phyloP scores from a whole-genome alignment of 2,113 vertebrate species.

The Tetrao urogallus region DNA sequence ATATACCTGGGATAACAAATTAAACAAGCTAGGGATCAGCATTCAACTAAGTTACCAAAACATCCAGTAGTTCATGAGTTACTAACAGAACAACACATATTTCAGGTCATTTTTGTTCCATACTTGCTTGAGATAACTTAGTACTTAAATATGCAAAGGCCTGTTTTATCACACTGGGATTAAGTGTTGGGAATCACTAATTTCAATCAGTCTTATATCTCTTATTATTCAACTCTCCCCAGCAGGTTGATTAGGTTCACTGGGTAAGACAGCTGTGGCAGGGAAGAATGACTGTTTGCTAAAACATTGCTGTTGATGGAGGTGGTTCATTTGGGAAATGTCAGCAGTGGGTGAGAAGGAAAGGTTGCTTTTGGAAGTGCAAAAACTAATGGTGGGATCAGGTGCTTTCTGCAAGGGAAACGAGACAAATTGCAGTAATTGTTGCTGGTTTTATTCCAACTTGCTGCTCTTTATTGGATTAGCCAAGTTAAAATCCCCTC shows the following conservation, averaged over 20 bases:
- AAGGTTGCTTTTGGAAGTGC: constrained; percentile 17
- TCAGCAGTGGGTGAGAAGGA: constrained; percentile 26
- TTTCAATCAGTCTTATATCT: constrained; percentile 44
- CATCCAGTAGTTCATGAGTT: not conserved
- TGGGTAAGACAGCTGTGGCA: constrained; percentile 42
- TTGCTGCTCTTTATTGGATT: constrained; percentile 37
- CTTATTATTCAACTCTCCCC: constrained; percentile 57
- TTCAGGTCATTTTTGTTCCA: not conserved
- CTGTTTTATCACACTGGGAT: constrained; percentile 32
- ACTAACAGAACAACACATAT: not conserved
- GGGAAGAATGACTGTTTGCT: constrained; percentile 23
- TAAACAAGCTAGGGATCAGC: not conserved
- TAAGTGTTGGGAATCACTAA: constrained; percentile 52
- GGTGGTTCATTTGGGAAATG: not conserved
- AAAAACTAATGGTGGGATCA: not conserved
- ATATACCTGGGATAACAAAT: not conserved
- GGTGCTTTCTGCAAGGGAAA: not conserved
- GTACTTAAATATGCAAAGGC: constrained; percentile 26
- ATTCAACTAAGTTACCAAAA: not conserved
- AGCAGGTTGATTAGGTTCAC: constrained; percentile 70
- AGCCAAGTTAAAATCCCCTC: constrained; percentile 23
- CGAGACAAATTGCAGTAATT: not conserved
- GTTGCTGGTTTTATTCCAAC: constrained; percentile 32
- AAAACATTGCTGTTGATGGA: constrained; percentile 34
- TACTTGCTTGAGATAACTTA: not conserved